These are phyloP conservation scores for Coenonympha arcania DNA, from an alignment of 2,888 invertebrate genomes.

Conservation along the genomic window DNA sequence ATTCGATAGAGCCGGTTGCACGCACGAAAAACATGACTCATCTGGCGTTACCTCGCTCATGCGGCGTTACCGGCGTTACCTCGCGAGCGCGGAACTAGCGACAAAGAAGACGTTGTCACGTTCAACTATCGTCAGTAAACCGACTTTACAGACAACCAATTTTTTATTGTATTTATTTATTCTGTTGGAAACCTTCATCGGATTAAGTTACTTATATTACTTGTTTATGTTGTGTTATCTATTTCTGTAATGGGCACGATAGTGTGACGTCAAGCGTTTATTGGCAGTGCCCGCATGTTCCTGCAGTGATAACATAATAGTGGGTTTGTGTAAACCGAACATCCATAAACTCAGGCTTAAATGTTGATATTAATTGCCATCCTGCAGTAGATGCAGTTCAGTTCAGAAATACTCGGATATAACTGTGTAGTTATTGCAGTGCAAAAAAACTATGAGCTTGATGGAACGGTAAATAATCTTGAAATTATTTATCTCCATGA, in stretches of 20 bases:
- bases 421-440: too few relatives aligned
- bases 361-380: neutral
- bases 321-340: conserved; percentile 29
- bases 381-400: neutral
- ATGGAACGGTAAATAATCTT: too few relatives aligned
- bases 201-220: neutral
- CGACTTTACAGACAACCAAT: too few relatives aligned
- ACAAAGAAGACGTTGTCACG: too few relatives aligned
- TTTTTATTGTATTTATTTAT: neutral
- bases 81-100: too few relatives aligned
- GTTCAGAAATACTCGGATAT: neutral
- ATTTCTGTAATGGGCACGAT: neutral
- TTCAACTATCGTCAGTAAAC: too few relatives aligned
- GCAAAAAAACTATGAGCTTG: too few relatives aligned
- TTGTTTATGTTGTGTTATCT: neutral
- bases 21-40: too few relatives aligned
- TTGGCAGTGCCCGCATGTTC: conserved; percentile 23
- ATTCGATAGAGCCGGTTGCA: too few relatives aligned
- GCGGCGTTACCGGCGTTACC: too few relatives aligned
- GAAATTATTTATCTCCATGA: too few relatives aligned
- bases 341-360: conserved; percentile 24
- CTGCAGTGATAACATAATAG: conserved; percentile 28
- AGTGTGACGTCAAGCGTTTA: conserved; percentile 29
- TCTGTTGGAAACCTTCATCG: neutral
- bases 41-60: too few relatives aligned